Conservation (phyloP, 2,797 vertebrate species). For the Enteromius mattozi region DNA sequence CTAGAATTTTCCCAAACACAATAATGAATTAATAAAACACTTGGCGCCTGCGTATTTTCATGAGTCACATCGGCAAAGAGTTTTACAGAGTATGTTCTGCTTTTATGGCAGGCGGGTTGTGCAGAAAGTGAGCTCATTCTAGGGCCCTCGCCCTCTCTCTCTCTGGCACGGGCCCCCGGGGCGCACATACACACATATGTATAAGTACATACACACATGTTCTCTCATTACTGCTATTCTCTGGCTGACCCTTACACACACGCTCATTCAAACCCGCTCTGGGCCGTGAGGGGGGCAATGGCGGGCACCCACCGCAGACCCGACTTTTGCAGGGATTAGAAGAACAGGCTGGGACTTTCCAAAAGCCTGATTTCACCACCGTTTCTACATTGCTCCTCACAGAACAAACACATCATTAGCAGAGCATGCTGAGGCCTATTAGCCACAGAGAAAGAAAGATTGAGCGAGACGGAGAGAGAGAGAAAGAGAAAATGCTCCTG, state of each 20-base stretch:
- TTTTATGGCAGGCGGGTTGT: constrained; percentile 58
- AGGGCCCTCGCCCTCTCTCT: constrained; percentile 46
- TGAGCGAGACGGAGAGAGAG: constrained; percentile 23
- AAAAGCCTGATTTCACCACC: constrained; percentile 57
- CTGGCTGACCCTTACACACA: constrained; percentile 53
- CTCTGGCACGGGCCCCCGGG: constrained; percentile 72
- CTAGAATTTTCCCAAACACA: constrained; percentile 70
- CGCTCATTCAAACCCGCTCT: constrained; percentile 43
- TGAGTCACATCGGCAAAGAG: constrained; percentile 78
- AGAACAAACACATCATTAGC: constrained; percentile 63
- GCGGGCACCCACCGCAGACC: constrained; percentile 67
- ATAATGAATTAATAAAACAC: constrained; percentile 82
- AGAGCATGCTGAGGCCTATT: constrained; percentile 60
- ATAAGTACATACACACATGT: constrained; percentile 61
- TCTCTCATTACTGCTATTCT: constrained; percentile 60
- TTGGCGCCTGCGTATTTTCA: constrained; percentile 82
- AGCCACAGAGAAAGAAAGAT: constrained; percentile 51
- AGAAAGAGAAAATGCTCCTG: constrained; percentile 50
- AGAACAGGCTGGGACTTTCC: constrained; percentile 79
- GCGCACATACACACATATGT: constrained; percentile 56
- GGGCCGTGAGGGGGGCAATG: constrained; percentile 74
- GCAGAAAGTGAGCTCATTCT: constrained; percentile 80
- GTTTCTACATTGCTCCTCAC: constrained; percentile 50
- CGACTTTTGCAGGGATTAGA: constrained; percentile 70
- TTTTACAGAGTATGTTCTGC: constrained; percentile 56